Conservation (phyloP, 1,140 invertebrate genomes). For the Lutraria rhynchaena region DNA sequence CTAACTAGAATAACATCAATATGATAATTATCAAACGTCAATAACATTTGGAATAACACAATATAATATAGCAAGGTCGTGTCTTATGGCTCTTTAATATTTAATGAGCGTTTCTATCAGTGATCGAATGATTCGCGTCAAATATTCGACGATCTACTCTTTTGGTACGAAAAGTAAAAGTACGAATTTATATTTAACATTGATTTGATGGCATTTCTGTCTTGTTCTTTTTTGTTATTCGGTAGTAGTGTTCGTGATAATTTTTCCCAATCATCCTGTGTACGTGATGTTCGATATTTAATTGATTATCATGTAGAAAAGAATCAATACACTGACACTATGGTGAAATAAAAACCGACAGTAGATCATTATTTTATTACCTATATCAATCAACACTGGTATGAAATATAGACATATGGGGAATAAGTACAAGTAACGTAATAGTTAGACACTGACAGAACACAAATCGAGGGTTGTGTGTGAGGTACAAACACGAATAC, state of each 20-base stretch:
- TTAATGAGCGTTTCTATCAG: too few relatives aligned
- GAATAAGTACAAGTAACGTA: too few relatives aligned
- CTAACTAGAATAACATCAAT: too few relatives aligned
- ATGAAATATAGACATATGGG: too few relatives aligned
- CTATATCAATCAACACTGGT: background rate
- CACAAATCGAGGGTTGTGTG: too few relatives aligned
- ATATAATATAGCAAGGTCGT: too few relatives aligned
- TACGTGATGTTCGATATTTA: background rate
- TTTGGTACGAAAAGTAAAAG: background rate
- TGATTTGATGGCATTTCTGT: background rate
- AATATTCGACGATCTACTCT: background rate
- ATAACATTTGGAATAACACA: too few relatives aligned
- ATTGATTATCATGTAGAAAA: slow-evolving; percentile 1
- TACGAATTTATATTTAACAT: background rate
- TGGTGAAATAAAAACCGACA: slow-evolving; percentile 15
- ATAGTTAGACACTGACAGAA: too few relatives aligned
- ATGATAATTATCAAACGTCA: too few relatives aligned
- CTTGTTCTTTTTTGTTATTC: background rate
- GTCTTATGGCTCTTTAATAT: too few relatives aligned
- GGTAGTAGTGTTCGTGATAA: background rate
- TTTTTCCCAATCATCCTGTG: background rate
- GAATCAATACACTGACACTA: slow-evolving; percentile 34
- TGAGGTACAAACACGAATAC: too few relatives aligned
- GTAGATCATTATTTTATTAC: slow-evolving; percentile 34
- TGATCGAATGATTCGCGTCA: too few relatives aligned